Conservation (phyloP, 2,113 vertebrate genomes). For the Varanus komodoensis region DNA sequence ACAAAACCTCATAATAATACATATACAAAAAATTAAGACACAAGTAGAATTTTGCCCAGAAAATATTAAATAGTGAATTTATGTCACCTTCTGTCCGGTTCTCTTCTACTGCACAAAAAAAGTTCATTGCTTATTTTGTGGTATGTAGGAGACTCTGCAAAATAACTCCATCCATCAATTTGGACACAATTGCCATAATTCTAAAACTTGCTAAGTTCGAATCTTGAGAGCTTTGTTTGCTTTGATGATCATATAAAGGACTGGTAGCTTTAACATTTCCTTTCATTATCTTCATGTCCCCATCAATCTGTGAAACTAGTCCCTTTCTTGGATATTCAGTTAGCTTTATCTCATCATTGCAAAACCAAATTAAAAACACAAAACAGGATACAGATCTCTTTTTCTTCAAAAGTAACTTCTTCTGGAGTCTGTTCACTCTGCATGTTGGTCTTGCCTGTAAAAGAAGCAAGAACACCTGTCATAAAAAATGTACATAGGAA, state of each 20-base stretch:
- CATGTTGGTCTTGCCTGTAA: conserved; percentile 67
- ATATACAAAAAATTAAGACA: conserved; percentile 52
- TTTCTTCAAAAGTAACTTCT: conserved; percentile 19
- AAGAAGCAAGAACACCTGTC: conserved; percentile 53
- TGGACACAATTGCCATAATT: conserved; percentile 8
- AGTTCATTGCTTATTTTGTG: conserved; percentile 29
- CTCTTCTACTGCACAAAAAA: background rate
- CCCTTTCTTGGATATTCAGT: conserved; percentile 14
- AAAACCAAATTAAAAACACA: conserved; percentile 54
- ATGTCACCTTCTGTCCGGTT: conserved; percentile 11
- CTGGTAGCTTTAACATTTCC: conserved; percentile 33
- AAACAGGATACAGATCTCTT: conserved; percentile 36
- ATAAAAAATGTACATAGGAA: background rate
- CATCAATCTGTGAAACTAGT: conserved; percentile 28
- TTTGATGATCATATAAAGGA: background rate
- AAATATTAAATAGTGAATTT: background rate
- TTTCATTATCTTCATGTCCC: conserved; percentile 47
- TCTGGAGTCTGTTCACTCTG: conserved; percentile 54
- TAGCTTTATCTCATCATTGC: conserved; percentile 53
- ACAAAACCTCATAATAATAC: background rate
- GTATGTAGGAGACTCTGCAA: background rate
- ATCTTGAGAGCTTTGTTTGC: conserved; percentile 12
- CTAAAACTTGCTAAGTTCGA: conserved; percentile 13
- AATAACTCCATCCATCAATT: conserved; percentile 6
- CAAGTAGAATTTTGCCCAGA: conserved; percentile 21